A percentile compares a stretch with the other conserved stretches of the same genome.
These are phyloP conservation scores for Sebastes itinus DNA, from an alignment of 2,797 vertebrate species.

Conservation along the genomic window DNA sequence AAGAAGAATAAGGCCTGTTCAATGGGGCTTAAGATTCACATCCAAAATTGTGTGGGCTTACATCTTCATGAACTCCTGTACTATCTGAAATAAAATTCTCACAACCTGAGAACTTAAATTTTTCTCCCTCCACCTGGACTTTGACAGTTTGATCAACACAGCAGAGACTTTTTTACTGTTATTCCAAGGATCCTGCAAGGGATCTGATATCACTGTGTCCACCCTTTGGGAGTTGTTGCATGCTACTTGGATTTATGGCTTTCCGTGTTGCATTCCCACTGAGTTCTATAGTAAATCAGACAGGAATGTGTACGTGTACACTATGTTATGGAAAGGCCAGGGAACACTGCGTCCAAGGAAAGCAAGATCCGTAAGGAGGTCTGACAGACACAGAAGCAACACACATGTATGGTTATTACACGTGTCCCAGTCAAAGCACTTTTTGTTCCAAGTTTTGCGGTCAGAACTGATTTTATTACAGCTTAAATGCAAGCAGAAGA, in stretches of 20 bases:
- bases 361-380: not conserved
- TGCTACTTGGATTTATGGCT: slow-evolving; percentile 48
- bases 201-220: slow-evolving; percentile 2
- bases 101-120: not conserved
- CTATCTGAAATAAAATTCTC: not conserved
- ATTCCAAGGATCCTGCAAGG: not conserved
- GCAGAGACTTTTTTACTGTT: not conserved
- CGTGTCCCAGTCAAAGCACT: slow-evolving; percentile 32
- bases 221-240: slow-evolving; percentile 15
- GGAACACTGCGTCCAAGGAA: slow-evolving; percentile 45
- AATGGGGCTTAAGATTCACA: not conserved
- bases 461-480: slow-evolving; percentile 14
- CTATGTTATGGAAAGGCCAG: slow-evolving; percentile 40
- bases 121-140: slow-evolving; percentile 1
- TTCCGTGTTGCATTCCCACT: slow-evolving; percentile 37
- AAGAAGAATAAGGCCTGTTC: not conserved
- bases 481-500: slow-evolving; percentile 19
- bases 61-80: not conserved
- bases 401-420: not conserved
- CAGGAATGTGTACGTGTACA: slow-evolving; percentile 57
- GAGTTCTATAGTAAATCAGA: slow-evolving; percentile 56
- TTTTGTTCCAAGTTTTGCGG: slow-evolving; percentile 19
- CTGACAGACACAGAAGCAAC: not conserved
- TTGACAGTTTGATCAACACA: not conserved
- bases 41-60: not conserved